Percentiles rank a stretch among this genome's conserved stretches.
Conservation (phyloP, 1,140 invertebrate species). For the Hylaeus volcanicus region DNA sequence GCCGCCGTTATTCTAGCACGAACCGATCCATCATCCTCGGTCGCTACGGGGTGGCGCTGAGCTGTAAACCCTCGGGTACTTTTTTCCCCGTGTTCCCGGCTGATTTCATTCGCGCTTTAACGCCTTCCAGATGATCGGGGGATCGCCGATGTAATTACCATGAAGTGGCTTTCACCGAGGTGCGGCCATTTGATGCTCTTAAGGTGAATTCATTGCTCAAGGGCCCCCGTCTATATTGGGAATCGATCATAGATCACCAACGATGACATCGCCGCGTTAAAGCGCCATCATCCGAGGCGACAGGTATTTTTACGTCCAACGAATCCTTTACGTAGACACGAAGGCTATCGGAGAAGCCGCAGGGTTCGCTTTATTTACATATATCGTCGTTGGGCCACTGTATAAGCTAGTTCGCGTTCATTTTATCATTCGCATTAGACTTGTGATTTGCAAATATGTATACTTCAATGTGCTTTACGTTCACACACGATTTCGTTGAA, state of each 20-base stretch:
- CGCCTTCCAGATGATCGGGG: constrained; percentile 66
- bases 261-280: constrained; percentile 54
- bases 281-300: constrained; percentile 10
- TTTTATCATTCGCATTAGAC: no score
- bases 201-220: constrained; percentile 59
- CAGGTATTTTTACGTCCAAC: constrained; percentile 31
- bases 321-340: constrained; percentile 11
- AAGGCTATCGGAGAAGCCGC: not conserved
- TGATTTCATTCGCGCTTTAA: constrained; percentile 69
- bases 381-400: not conserved
- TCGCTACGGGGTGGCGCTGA: constrained; percentile 57
- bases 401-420: no score
- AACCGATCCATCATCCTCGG: constrained; percentile 75
- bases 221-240: constrained; percentile 35
- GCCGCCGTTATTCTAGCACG: constrained; percentile 66
- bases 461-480: no score
- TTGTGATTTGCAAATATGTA: no score
- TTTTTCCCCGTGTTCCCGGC: constrained; percentile 43
- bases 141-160: constrained; percentile 63
- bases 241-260: constrained; percentile 63
- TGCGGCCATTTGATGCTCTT: constrained; percentile 63
- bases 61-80: constrained; percentile 37
- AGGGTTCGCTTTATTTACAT: constrained; percentile 16
- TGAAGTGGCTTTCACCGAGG: constrained; percentile 65
- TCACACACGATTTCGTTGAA: no score